Evolutionary conservation across 2,113 vertebrate species (phyloP).

Genomic region (Drymodes brunneopygia): DNA sequence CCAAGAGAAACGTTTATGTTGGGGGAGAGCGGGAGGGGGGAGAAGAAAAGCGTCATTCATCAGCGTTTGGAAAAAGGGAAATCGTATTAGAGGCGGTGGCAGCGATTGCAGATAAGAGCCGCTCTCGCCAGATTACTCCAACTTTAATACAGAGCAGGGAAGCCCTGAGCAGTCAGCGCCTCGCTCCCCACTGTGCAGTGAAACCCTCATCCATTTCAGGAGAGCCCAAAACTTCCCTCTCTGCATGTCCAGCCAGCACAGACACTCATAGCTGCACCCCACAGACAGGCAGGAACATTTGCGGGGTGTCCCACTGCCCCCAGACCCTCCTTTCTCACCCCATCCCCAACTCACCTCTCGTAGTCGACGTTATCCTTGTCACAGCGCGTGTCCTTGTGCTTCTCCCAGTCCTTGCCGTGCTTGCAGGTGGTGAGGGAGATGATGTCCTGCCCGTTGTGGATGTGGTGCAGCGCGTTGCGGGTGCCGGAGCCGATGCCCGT

Average conservation of each 20-base stretch:
- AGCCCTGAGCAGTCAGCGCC: neutral
- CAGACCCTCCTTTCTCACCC: neutral
- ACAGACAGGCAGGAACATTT: fast-evolving
- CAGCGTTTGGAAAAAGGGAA: neutral
- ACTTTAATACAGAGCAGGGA: neutral
- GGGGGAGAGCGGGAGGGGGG: neutral
- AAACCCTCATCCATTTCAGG: neutral
- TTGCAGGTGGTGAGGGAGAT: slow-evolving; percentile 86
- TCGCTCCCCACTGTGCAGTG: neutral
- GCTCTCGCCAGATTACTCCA: neutral
- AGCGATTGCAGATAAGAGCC: neutral
- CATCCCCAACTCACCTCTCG: slow-evolving; percentile 73
- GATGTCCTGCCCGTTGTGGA: slow-evolving; percentile 88
- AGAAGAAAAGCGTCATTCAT: slow-evolving; percentile 48
- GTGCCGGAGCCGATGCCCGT: slow-evolving; percentile 83
- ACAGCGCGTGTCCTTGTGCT: slow-evolving; percentile 84
- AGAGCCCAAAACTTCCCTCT: neutral
- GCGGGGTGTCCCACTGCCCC: fast-evolving
- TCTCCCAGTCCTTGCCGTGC: slow-evolving; percentile 90
- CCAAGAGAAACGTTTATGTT: slow-evolving; percentile 41
- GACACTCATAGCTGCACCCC: fast-evolving
- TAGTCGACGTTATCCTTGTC: slow-evolving; percentile 85
- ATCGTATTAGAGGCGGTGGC: neutral
- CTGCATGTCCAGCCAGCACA: neutral
- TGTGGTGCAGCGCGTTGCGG: slow-evolving; percentile 85